Base-by-base conservation (phyloP, 2,888 invertebrate genomes). In the Ormyrus labotus region DNA sequence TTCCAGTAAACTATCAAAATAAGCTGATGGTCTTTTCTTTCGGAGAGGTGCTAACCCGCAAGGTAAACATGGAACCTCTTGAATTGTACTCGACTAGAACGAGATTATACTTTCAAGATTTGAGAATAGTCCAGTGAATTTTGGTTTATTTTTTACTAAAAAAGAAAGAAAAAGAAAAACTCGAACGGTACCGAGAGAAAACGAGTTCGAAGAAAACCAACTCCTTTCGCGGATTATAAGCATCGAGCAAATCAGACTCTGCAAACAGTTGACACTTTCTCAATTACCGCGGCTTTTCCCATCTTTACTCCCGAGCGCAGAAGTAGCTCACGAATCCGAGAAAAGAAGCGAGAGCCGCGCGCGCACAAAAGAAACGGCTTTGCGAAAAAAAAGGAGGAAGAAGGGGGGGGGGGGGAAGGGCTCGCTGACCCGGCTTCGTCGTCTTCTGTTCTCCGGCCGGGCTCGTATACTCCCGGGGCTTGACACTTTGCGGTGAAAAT, bases 401-500 rank as follows among this genome's bases (percentile, higher is more conserved):
- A 34, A 34, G 34, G 0, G 2, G 34, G 34, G 57, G 57, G 57
- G 13, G 57, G 57, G 57, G 13, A 57, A 57, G 57, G 13, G 13
- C 57, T 57, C 57, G 57, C 57, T 57, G 57, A 57, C 57, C 57
- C 13, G 57, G n/a, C 34, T 34, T 34, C 34, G 34, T 34, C 34
- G 34, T 34, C 34, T 34, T 34, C 34, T 34, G 34, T 34, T 34
- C 34, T 34, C 34, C 34, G 34, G 34, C 34, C 34, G 34, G 34
- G 34, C 34, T 13, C 55, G 34, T 51, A 34, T 57, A 45, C 6
- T 82, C 81, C 74, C 76, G 78, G 82, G 79, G 83, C 83, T 84
- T 84, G 85, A 84, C 85, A 84, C 84, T 85, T 85, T 73, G 84
- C 84, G 83, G 84, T 83, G 85, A 84, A 84, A 84, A 84, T 83